These are phyloP conservation scores for Anabacerthia variegaticeps DNA, from an alignment of 2,797 vertebrate genomes.

Conservation along the genomic window DNA sequence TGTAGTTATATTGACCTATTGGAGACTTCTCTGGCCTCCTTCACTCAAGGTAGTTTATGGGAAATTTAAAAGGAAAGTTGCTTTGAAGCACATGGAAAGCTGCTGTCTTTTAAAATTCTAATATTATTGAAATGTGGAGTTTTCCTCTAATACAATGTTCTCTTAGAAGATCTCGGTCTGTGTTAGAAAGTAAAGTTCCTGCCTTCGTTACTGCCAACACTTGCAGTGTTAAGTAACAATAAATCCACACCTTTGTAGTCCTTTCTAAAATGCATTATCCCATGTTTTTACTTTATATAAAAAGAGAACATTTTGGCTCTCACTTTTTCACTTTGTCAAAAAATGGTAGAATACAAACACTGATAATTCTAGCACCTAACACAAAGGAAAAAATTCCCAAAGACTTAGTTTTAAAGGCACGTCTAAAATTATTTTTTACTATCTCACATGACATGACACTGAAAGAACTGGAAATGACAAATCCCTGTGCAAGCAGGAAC, in stretches of 20 bases:
- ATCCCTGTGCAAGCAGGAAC: constrained; percentile 19
- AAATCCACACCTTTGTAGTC: not conserved
- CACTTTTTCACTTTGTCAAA: not conserved
- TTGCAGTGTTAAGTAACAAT: not conserved
- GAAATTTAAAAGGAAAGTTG: not conserved
- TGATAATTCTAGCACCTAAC: not conserved
- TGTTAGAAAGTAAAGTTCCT: not conserved
- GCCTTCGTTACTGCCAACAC: not conserved
- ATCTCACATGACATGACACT: not conserved
- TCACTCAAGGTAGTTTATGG: not conserved
- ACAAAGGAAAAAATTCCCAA: not conserved
- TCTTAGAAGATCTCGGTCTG: constrained; percentile 70
- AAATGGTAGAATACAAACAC: accelerated
- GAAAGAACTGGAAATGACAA: not conserved
- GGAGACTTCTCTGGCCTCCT: not conserved
- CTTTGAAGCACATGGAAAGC: not conserved
- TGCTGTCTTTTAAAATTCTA: not conserved
- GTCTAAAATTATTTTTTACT: not conserved
- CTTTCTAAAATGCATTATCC: not conserved
- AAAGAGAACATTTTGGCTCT: not conserved
- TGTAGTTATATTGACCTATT: not conserved
- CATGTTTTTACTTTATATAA: not conserved
- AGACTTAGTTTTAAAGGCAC: not conserved
- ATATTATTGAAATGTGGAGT: constrained; percentile 32
- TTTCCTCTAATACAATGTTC: constrained; percentile 69